These are phyloP conservation scores for Acipenser transmontanus DNA, from an alignment of 2,797 vertebrate genomes.

Conservation along the genomic window DNA sequence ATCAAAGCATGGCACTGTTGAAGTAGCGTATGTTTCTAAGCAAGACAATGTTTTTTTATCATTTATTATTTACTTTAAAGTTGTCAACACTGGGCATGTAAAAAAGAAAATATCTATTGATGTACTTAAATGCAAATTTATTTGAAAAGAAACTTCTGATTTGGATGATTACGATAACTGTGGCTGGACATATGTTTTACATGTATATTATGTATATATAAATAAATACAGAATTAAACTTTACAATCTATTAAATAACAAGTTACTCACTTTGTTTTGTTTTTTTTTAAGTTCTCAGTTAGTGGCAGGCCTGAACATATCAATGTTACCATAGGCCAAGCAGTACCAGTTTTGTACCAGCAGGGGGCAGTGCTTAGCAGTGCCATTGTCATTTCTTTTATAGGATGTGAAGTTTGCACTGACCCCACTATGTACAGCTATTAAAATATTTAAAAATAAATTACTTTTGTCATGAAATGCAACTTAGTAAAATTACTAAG, in stretches of 20 bases:
- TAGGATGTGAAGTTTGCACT: background rate
- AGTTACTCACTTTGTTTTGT: too few relatives aligned
- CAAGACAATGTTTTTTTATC: slow-evolving; percentile 17
- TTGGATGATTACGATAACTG: slow-evolving; percentile 16
- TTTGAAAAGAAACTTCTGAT: slow-evolving; percentile 20
- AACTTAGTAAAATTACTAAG: too few relatives aligned
- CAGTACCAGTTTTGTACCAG: background rate
- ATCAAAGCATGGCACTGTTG: too few relatives aligned
- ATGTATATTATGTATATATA: slow-evolving; percentile 54
- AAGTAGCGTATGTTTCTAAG: slow-evolving; percentile 13
- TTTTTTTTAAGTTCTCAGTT: too few relatives aligned
- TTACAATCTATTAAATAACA: slow-evolving; percentile 4
- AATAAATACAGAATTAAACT: slow-evolving; percentile 48
- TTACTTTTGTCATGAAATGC: background rate
- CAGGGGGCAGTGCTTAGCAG: background rate
- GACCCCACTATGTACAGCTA: background rate
- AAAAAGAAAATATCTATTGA: slow-evolving; percentile 13
- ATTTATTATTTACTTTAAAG: slow-evolving; percentile 19
- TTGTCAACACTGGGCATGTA: slow-evolving; percentile 42
- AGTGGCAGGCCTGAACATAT: too few relatives aligned
- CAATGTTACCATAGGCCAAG: background rate
- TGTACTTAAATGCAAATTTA: slow-evolving; percentile 16
- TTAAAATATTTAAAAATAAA: background rate
- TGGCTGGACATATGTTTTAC: slow-evolving; percentile 24
- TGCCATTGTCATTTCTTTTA: background rate